A percentile compares a stretch with the other conserved stretches of the same genome.
phyloP scores from a whole-genome alignment of 2,888 invertebrate genomes.

The Drosophila barbarae region DNA sequence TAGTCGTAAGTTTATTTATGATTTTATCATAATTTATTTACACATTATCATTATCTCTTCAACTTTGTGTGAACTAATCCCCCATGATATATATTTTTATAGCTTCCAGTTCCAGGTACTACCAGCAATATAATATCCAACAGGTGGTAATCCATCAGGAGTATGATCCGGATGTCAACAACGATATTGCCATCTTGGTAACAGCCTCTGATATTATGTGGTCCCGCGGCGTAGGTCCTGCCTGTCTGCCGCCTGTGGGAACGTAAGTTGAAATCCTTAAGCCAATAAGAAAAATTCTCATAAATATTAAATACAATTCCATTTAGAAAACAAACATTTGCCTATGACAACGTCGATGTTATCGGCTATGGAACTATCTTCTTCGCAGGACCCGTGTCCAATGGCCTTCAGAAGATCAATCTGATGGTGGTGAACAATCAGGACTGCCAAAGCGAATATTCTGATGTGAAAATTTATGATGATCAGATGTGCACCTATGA shows the following conservation, averaged over 20 bases:
- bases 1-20: conserved; percentile 71
- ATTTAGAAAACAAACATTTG: conserved; percentile 55
- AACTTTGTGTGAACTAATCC: neutral
- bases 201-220: conserved; percentile 79
- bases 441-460: conserved; percentile 55
- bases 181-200: conserved; percentile 82
- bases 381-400: conserved; percentile 80
- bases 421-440: conserved; percentile 71
- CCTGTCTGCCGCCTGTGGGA: conserved; percentile 82
- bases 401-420: conserved; percentile 80
- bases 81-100: neutral
- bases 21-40: neutral
- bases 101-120: conserved; percentile 58
- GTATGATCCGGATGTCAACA: conserved; percentile 59
- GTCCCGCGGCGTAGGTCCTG: conserved; percentile 82
- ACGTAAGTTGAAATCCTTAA: conserved; percentile 54
- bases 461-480: conserved; percentile 31
- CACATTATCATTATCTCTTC: neutral
- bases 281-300: rapidly evolving
- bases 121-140: conserved; percentile 72
- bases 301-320: neutral
- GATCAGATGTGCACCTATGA: conserved; percentile 72
- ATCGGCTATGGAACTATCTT: conserved; percentile 81
- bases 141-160: conserved; percentile 64
- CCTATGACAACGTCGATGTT: conserved; percentile 56